Evolutionary conservation across 2,797 vertebrate species (phyloP).

Genomic region (Clarias pachynema): DNA sequence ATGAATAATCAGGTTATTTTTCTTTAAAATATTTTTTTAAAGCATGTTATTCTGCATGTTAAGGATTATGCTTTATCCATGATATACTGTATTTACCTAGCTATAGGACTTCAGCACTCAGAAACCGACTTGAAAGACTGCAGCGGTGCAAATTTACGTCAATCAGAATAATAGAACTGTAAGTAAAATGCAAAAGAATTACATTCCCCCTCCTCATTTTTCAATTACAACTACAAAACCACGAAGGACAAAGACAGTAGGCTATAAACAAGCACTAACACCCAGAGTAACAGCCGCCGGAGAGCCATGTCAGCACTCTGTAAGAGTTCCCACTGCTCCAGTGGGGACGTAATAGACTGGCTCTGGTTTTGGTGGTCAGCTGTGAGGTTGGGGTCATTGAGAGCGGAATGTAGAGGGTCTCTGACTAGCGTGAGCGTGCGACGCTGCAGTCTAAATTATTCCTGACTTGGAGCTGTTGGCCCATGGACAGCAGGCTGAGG

Average conservation of each 20-base stretch:
- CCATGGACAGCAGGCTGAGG: slow-evolving; percentile 60
- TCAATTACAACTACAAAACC: slow-evolving; percentile 17
- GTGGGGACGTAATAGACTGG: slow-evolving; percentile 1
- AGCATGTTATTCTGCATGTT: background rate
- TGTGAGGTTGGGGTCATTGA: slow-evolving; percentile 2
- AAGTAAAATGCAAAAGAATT: slow-evolving; percentile 8
- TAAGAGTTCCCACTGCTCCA: slow-evolving; percentile 7
- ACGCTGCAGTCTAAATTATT: slow-evolving; percentile 64
- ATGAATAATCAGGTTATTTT: background rate
- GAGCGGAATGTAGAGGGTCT: slow-evolving; percentile 52
- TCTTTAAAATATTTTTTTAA: background rate
- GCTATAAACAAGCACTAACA: slow-evolving; percentile 4
- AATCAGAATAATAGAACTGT: slow-evolving; percentile 24
- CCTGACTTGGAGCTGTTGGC: slow-evolving; percentile 67
- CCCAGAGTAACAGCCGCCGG: background rate
- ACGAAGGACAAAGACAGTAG: background rate
- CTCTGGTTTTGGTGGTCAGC: slow-evolving; percentile 32
- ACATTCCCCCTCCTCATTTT: background rate
- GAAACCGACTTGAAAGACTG: slow-evolving; percentile 61
- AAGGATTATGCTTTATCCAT: background rate
- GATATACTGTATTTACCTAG: background rate
- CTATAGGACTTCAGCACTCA: slow-evolving; percentile 66
- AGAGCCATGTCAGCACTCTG: slow-evolving; percentile 9
- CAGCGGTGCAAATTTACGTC: slow-evolving; percentile 64
- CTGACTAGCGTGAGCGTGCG: slow-evolving; percentile 55